Base-by-base conservation (phyloP, 2,888 invertebrate genomes). In the Micoletzkya japonica region DNA sequence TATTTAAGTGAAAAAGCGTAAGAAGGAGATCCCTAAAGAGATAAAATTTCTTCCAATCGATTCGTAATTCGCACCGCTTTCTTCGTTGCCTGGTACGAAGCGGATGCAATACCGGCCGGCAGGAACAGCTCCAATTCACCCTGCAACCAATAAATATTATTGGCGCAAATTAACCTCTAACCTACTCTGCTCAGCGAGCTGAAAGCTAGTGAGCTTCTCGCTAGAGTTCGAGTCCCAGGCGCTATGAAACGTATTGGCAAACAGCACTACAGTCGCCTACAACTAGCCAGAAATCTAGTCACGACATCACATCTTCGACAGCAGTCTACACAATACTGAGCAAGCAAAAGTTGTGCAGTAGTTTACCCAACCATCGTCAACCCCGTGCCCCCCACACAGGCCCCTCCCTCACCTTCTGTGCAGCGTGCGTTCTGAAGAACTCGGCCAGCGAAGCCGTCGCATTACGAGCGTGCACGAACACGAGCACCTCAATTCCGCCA, bases 391-490 rank as follows among this genome's bases (percentile, higher is more conserved):
- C 20, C 10, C 20, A 17, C 10, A 44, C 20, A 44, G 10, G 44
- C 10, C 20, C 10, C 44, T 6, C 26, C 2, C 63, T 34, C n/a
- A 76, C 91, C 76, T 91, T 90, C 81, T 91, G 90, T 64, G 90
- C 90, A 0, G 95, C 94, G 74, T 91, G 86, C 80, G 95, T 94
- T 72, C 91, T 90, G 2, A 99, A 87, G 2, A 91, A 90, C 80
- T 91, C 91, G 0, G 96, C 97, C 0, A 94, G 93, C 69, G 92
- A 90, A 39, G 93, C 91, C 0, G 98, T 99, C 14, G 95, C 94
- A 88, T 96, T 97, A 34, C 98, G 90, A 0, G 97, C 95, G 87
- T 98, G 97, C 0, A 98, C 97, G 87, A 98, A 98, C 0, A 98
- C 94, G 94, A 98, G 95, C 0, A 60, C 61, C 59, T 70, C 10